phyloP scores from a whole-genome alignment of 2,797 vertebrate genomes.

The Parauchenoglanis punctatus region DNA sequence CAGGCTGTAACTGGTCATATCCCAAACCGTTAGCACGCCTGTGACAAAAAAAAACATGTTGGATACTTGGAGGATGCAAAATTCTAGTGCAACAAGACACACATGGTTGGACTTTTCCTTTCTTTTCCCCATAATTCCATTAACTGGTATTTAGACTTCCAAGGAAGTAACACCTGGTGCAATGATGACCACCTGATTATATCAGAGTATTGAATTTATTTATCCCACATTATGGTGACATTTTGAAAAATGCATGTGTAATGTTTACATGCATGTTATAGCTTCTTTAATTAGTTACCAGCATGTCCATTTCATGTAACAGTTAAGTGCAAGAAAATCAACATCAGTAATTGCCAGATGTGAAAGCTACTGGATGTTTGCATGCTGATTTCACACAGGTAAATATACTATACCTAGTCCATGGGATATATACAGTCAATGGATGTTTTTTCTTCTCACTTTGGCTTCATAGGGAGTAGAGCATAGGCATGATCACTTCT shows the following conservation, averaged over 20 bases:
- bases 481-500: constrained; percentile 18
- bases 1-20: constrained; percentile 22
- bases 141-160: neutral
- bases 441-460: neutral
- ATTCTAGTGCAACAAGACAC: neutral
- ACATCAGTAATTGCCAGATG: constrained; percentile 1
- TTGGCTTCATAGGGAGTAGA: constrained; percentile 6
- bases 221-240: neutral
- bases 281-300: neutral
- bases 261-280: neutral
- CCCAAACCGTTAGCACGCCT: neutral
- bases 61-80: neutral
- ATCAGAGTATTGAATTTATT: neutral
- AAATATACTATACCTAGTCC: neutral
- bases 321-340: constrained; percentile 14
- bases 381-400: neutral
- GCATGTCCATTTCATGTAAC: neutral
- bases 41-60: constrained; percentile 1
- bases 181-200: neutral
- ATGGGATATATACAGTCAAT: neutral
- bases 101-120: constrained; percentile 8
- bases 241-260: too few species aligned
- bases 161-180: neutral
- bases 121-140: neutral
- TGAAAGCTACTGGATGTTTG: neutral